Conservation (phyloP, 1,140 invertebrate genomes). For the Pseudomyrmex sp. region DNA sequence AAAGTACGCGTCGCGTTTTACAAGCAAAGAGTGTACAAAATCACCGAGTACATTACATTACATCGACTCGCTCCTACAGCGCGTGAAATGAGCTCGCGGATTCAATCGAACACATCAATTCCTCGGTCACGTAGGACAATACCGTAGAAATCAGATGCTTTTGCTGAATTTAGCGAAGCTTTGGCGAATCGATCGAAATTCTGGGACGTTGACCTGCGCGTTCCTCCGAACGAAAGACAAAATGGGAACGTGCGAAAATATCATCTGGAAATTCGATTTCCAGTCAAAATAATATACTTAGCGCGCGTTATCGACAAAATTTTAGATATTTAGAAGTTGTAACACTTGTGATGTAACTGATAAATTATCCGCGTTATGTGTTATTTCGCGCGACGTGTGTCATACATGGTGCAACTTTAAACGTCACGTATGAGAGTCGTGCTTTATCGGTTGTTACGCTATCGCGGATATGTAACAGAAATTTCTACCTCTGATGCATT, state of each 20-base stretch:
- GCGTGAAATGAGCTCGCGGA: constrained; percentile 68
- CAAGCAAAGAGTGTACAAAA: constrained; percentile 56
- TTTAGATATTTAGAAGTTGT: constrained; percentile 3
- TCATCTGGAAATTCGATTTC: constrained; percentile 5
- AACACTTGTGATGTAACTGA: constrained; percentile 20
- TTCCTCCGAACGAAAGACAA: neutral
- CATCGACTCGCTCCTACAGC: constrained; percentile 42
- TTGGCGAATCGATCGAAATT: constrained; percentile 31
- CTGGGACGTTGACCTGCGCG: constrained; percentile 52
- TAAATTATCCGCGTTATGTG: constrained; percentile 58
- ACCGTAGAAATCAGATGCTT: constrained; percentile 19
- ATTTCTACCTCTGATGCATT: neutral
- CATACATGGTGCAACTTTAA: constrained; percentile 26
- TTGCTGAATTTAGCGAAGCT: constrained; percentile 39
- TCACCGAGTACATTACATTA: constrained; percentile 45
- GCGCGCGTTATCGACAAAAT: neutral
- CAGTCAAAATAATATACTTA: neutral
- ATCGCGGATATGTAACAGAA: constrained; percentile 6
- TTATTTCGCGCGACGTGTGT: constrained; percentile 24
- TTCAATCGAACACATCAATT: constrained; percentile 46
- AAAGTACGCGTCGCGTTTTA: constrained; percentile 57
- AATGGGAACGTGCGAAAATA: constrained; percentile 55
- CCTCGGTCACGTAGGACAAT: constrained; percentile 42
- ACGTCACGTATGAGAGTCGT: constrained; percentile 14
- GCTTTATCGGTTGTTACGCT: constrained; percentile 27